Base-by-base conservation (phyloP, 2,113 vertebrate genomes). In the Chlorodrepanis virens region DNA sequence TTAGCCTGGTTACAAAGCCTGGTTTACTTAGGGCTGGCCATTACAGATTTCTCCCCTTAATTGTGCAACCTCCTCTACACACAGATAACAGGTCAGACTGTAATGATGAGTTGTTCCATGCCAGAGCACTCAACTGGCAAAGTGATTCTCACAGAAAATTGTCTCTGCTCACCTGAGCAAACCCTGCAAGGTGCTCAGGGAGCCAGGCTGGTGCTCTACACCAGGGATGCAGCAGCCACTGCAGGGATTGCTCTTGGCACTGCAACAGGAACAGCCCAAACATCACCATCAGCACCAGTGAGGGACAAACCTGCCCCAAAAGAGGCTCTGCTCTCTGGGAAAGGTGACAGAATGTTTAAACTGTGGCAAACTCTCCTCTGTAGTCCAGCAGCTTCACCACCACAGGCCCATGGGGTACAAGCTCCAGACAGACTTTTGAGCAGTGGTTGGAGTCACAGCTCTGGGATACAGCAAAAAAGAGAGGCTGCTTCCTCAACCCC, bases 131-230 rank as follows among this genome's bases (percentile, higher is more conserved):
- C 21, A 0, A n/a, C 70, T 91, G 85, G 45, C 68, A 85, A 76
- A 91, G 72, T 7, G 37, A 33, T 88, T 94, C 68, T 79, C 72
- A 86, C 31, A 93, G 72, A 50, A 87, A 86, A 91, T 95, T 86
- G 70, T 70, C 91, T 94, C 83, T 94, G 75, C 81, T 89, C 82
- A 92, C 72, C 78, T 87, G 93, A 88, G 57, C 27, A 96, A 93
- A 59, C n/a, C 64, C 78, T 72, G 44, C 1, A 1, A 93, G 88
- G 75, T 6, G 3, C 69, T 39, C 3, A 1, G 33, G 70, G 42
- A 87, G 82, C 49, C 33, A 14, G 63, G 63, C 82, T 67, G 23
- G 20, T 4, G 22, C 50, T 76, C 59, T 22, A 10, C 37, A 13
- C 57, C 40, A 0, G 0, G 49, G 40, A 42, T 12, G 28, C 80